Evolutionary conservation across 2,888 invertebrate species (phyloP).

Genomic region (Drosophila maculinotata): DNA sequence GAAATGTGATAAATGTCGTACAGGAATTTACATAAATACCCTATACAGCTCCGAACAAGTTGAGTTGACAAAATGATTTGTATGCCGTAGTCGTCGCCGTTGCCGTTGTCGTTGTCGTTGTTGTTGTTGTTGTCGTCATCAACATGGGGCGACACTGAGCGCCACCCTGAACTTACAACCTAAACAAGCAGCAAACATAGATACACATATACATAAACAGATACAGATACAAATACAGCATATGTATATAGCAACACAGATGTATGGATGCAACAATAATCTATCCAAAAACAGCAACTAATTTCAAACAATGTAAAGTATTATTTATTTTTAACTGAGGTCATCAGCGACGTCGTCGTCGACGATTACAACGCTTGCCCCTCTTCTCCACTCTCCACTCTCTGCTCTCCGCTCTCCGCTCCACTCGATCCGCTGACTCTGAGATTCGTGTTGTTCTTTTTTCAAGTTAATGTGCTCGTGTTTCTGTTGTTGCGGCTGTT

Average conservation of each 20-base stretch:
- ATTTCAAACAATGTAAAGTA: constrained; percentile 80
- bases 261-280: constrained; percentile 45
- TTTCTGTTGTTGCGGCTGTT: constrained; percentile 52
- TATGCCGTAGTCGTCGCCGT: constrained; percentile 42
- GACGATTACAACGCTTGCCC: constrained; percentile 57
- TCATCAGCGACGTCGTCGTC: constrained; percentile 64
- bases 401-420: constrained; percentile 3
- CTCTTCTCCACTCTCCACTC: constrained; percentile 16
- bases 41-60: constrained; percentile 55
- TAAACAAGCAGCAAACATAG: constrained; percentile 25
- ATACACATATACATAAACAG: constrained; percentile 11
- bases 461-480: constrained; percentile 74
- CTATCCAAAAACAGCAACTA: constrained; percentile 73
- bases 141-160: constrained; percentile 63
- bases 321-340: constrained; percentile 82
- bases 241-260: no score
- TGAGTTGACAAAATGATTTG: constrained; percentile 75
- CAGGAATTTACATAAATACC: constrained; percentile 75
- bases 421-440: constrained; percentile 12
- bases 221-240: no score
- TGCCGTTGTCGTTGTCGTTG: constrained; percentile 31
- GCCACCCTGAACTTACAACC: constrained; percentile 74
- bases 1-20: constrained; percentile 72
- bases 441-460: constrained; percentile 68
- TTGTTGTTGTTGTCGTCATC: constrained; percentile 30